Conservation (phyloP, 2,888 invertebrate species). For the Mimas tiliae region DNA sequence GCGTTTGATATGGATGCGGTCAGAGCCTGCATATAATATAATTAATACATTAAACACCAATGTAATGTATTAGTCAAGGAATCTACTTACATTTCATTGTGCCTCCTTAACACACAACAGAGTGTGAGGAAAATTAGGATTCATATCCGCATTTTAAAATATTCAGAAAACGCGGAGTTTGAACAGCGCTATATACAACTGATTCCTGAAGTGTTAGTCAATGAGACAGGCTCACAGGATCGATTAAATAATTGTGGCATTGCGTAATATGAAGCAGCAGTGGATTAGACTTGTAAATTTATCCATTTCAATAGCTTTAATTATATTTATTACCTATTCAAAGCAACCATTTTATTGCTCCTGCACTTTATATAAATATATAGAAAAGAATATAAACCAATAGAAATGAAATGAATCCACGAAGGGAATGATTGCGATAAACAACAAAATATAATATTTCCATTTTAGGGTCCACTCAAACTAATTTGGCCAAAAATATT, state of each 20-base stretch:
- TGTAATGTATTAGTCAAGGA: slow-evolving; percentile 11
- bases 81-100: slow-evolving; percentile 23
- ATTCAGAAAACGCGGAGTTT: slow-evolving; percentile 4
- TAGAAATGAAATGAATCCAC: too few relatives aligned
- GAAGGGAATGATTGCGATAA: too few relatives aligned
- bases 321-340: background rate
- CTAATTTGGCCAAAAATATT: too few relatives aligned
- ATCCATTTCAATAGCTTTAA: background rate
- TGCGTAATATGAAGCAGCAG: background rate
- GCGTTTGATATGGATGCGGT: too few relatives aligned
- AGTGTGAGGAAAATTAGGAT: background rate
- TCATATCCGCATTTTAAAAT: background rate
- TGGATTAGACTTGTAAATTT: background rate
- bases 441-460: too few relatives aligned
- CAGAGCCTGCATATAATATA: background rate
- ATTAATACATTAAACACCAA: slow-evolving; percentile 5
- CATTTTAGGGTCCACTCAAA: too few relatives aligned
- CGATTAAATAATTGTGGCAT: background rate
- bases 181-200: background rate
- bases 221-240: background rate
- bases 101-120: slow-evolving; percentile 12
- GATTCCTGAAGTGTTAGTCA: slow-evolving; percentile 1
- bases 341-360: background rate
- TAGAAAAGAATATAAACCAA: too few relatives aligned
- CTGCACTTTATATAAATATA: background rate